These are phyloP conservation scores for Lasioglossum villosulum DNA, from an alignment of 2,888 invertebrate species.

Conservation along the genomic window DNA sequence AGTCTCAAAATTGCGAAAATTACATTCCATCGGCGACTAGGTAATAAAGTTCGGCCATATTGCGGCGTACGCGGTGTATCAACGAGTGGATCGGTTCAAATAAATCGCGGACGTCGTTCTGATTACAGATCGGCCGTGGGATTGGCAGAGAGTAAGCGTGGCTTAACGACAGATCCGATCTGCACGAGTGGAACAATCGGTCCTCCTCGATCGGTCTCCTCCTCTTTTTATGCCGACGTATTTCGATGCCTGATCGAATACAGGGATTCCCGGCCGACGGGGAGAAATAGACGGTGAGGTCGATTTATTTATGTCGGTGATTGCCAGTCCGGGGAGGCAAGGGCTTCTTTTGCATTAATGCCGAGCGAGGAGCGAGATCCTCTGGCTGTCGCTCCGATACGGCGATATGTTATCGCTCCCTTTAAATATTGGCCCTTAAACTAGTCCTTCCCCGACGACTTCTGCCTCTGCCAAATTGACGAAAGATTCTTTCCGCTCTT, in stretches of 20 bases:
- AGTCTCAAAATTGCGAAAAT: not conserved
- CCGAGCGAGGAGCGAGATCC: conserved; percentile 48
- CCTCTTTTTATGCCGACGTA: conserved; percentile 67
- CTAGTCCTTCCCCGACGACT: not conserved
- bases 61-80: conserved; percentile 45
- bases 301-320: conserved; percentile 78
- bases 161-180: conserved; percentile 73
- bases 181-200: conserved; percentile 64
- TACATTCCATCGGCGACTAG: not conserved
- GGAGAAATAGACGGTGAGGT: conserved; percentile 70
- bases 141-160: conserved; percentile 72
- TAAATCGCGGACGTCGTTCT: conserved; percentile 68
- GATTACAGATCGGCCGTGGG: conserved; percentile 69
- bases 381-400: conserved; percentile 50
- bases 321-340: conserved; percentile 66
- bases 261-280: conserved; percentile 66
- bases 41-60: conserved; percentile 40
- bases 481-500: not conserved
- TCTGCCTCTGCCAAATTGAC: not conserved
- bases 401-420: conserved; percentile 43
- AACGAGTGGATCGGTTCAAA: conserved; percentile 60
- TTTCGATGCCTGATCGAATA: conserved; percentile 73
- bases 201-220: conserved; percentile 53
- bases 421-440: conserved; percentile 29
- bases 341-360: conserved; percentile 73